Percentiles rank a stretch among this genome's conserved stretches.
These are phyloP conservation scores for Hipposideros armiger DNA, from an alignment of 2,113 vertebrate species.

Conservation along the genomic window DNA sequence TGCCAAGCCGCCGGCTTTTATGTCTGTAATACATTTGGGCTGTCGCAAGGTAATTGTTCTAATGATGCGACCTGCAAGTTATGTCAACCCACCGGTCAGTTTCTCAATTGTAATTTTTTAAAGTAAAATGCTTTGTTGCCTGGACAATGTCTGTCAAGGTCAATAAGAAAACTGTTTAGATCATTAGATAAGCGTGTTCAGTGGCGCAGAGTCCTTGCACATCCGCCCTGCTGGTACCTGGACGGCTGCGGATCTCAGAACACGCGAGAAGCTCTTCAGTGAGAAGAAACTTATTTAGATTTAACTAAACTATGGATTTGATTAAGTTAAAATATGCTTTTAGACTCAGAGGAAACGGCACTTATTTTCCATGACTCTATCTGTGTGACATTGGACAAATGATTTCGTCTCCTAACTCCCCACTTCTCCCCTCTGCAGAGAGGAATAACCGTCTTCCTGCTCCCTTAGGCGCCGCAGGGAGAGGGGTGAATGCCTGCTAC, in stretches of 20 bases:
- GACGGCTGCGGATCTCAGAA: background rate
- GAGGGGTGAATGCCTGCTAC: no score
- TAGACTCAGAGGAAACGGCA: background rate
- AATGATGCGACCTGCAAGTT: background rate
- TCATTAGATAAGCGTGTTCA: accelerated
- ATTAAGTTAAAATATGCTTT: background rate
- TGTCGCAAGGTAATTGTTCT: accelerated
- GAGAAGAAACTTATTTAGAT: background rate
- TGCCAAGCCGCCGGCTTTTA: accelerated
- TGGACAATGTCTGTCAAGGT: no score
- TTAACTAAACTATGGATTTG: background rate
- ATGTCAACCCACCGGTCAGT: background rate
- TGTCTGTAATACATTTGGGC: background rate
- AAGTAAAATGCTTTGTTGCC: background rate
- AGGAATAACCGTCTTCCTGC: background rate
- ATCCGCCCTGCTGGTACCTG: background rate
- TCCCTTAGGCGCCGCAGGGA: no score
- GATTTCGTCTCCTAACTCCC: background rate
- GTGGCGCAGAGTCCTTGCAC: accelerated
- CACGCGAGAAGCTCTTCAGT: background rate
- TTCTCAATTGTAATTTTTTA: background rate
- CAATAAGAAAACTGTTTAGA: background rate
- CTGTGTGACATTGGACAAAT: background rate
- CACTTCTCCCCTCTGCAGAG: background rate
- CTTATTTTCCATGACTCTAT: background rate